These are phyloP conservation scores for Phenganax stokvisi DNA, from an alignment of 92 coral and sea anemone genomes.

Conservation along the genomic window DNA sequence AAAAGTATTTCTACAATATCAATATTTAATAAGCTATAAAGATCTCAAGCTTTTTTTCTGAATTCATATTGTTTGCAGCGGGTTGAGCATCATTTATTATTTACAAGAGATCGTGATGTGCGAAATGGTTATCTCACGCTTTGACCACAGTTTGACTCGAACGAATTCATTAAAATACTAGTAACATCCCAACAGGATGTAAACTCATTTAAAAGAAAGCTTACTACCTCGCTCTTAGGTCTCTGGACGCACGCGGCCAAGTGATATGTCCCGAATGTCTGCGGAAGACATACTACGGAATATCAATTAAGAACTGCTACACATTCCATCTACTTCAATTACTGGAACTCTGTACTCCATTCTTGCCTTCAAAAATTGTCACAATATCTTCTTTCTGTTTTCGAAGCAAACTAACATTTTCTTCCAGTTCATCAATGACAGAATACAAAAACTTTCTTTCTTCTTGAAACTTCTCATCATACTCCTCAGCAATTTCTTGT, in stretches of 20 bases:
- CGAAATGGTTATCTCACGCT: too few relatives aligned
- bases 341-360: not conserved
- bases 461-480: constrained; percentile 45
- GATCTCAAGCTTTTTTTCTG: not conserved
- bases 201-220: too few relatives aligned
- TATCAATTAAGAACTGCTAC: too few relatives aligned
- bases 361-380: constrained; percentile 58
- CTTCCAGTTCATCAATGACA: constrained; percentile 61
- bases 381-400: constrained; percentile 69
- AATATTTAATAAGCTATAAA: not conserved
- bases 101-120: too few relatives aligned
- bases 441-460: constrained; percentile 53
- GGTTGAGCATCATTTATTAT: too few relatives aligned
- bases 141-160: too few relatives aligned
- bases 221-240: too few relatives aligned
- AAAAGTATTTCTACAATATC: not conserved
- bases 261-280: too few relatives aligned
- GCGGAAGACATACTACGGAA: too few relatives aligned
- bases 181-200: too few relatives aligned
- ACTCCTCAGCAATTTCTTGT: constrained; percentile 51
- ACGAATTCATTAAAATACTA: too few relatives aligned
- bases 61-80: not conserved
- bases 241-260: too few relatives aligned
- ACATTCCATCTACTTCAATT: not conserved
- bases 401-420: constrained; percentile 54